phyloP scores from a whole-genome alignment of 2,888 invertebrate species.

The Lepidocyrtinus sp. region DNA sequence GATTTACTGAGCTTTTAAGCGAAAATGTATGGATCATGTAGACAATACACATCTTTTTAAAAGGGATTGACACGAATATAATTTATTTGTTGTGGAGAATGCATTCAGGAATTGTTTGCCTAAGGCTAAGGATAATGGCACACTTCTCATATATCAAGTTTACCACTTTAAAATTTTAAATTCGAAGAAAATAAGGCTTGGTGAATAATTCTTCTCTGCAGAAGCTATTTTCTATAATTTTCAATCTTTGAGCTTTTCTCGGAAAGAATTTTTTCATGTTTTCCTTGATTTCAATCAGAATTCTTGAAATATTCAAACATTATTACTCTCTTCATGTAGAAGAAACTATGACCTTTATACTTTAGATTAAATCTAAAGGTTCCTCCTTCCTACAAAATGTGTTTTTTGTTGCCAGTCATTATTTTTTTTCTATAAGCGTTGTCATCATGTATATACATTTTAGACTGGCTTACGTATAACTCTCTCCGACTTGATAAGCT shows the following conservation, averaged over 20 bases:
- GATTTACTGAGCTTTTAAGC: conserved; percentile 35
- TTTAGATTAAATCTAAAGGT: neutral
- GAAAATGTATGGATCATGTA: neutral
- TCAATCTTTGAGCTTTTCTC: too few relatives aligned
- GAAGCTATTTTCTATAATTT: neutral
- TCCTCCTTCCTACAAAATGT: neutral
- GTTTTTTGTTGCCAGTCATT: too few relatives aligned
- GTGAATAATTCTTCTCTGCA: too few relatives aligned
- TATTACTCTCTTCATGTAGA: neutral
- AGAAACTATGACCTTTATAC: conserved; percentile 18
- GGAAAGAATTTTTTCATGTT: neutral
- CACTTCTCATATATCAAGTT: conserved; percentile 51
- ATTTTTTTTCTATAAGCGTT: too few relatives aligned
- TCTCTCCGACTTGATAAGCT: too few relatives aligned
- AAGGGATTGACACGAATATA: conserved; percentile 53
- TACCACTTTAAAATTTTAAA: too few relatives aligned
- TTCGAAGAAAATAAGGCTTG: too few relatives aligned
- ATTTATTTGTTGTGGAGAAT: conserved; percentile 46
- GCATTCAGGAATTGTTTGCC: conserved; percentile 50
- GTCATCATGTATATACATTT: too few relatives aligned
- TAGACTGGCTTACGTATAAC: too few relatives aligned
- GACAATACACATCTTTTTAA: conserved; percentile 7
- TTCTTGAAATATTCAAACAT: neutral
- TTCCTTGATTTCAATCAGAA: neutral
- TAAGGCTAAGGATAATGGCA: conserved; percentile 55